These are phyloP conservation scores for Pempheris klunzingeri DNA, from an alignment of 2,797 vertebrate genomes.

Conservation along the genomic window DNA sequence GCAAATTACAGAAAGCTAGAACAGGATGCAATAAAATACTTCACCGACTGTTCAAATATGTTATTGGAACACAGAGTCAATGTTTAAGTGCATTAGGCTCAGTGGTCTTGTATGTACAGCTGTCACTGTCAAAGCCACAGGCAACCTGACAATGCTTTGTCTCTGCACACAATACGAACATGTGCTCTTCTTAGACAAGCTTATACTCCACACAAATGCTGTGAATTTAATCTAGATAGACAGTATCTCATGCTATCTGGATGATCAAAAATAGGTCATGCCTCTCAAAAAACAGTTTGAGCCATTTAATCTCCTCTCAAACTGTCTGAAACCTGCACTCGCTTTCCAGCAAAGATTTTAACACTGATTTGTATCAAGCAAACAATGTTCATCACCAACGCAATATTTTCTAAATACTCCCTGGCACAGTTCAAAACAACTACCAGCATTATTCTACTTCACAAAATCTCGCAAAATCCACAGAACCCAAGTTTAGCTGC, in stretches of 20 bases:
- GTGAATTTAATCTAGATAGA: constrained; percentile 85
- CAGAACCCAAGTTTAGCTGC: constrained; percentile 42
- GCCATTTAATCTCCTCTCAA: constrained; percentile 86
- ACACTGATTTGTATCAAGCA: constrained; percentile 56
- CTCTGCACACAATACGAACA: constrained; percentile 86
- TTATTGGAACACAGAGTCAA: constrained; percentile 77
- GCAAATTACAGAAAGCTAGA: constrained; percentile 55
- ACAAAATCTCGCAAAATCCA: constrained; percentile 40
- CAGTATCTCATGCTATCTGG: constrained; percentile 85
- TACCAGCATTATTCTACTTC: constrained; percentile 35
- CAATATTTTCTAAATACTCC: constrained; percentile 50
- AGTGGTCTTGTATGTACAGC: constrained; percentile 86
- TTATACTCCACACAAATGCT: constrained; percentile 80
- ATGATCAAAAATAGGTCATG: constrained; percentile 88
- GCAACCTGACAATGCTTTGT: constrained; percentile 86
- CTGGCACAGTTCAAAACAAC: constrained; percentile 46
- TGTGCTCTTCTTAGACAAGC: constrained; percentile 86
- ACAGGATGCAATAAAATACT: constrained; percentile 78
- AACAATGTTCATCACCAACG: constrained; percentile 46
- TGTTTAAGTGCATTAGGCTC: constrained; percentile 85
- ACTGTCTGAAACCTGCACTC: constrained; percentile 80
- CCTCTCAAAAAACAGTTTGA: constrained; percentile 85
- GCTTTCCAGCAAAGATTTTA: constrained; percentile 70
- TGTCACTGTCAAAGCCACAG: constrained; percentile 85
- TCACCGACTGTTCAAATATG: constrained; percentile 76